These are phyloP conservation scores for Pygmarrhopalites habei DNA, from an alignment of 1,140 invertebrate species.

Conservation along the genomic window DNA sequence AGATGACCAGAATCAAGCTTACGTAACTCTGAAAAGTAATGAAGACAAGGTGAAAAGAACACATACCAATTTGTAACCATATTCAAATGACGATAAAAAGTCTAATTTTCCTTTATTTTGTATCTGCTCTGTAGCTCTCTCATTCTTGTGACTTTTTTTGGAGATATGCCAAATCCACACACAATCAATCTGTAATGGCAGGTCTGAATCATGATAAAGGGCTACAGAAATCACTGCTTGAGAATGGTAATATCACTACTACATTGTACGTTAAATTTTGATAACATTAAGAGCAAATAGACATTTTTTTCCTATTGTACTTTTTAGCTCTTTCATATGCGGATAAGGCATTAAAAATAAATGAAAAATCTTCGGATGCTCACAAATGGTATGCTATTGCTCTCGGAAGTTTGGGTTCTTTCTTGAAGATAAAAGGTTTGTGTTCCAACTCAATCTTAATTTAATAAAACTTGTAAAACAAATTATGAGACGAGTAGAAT, in stretches of 20 bases:
- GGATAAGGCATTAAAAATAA: slow-evolving; percentile 51
- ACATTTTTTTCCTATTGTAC: slow-evolving; percentile 2
- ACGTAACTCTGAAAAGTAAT: slow-evolving; percentile 32
- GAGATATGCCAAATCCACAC: slow-evolving; percentile 60
- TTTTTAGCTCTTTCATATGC: slow-evolving; percentile 54
- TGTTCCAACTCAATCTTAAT: too few species aligned
- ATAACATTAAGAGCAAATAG: too few species aligned
- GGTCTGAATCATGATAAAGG: slow-evolving; percentile 47
- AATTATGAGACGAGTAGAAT: too few species aligned
- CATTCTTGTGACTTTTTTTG: slow-evolving; percentile 52
- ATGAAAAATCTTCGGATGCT: slow-evolving; percentile 52
- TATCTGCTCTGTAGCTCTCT: background rate
- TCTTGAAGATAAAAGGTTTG: slow-evolving; percentile 53
- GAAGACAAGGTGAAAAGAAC: slow-evolving; percentile 38
- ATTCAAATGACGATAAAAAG: too few species aligned
- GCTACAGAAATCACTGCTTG: slow-evolving; percentile 50
- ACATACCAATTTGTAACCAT: too few species aligned
- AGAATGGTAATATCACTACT: slow-evolving; percentile 49
- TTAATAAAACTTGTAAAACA: too few species aligned
- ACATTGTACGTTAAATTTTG: background rate
- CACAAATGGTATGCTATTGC: slow-evolving; percentile 76
- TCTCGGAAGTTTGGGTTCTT: slow-evolving; percentile 56
- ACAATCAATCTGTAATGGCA: slow-evolving; percentile 48
- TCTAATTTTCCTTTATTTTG: too few species aligned
- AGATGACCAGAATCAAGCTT: slow-evolving; percentile 39